Percentiles rank a stretch among this genome's conserved stretches.
Conservation (phyloP, 2,888 invertebrate genomes). For the Nomada fucata region DNA sequence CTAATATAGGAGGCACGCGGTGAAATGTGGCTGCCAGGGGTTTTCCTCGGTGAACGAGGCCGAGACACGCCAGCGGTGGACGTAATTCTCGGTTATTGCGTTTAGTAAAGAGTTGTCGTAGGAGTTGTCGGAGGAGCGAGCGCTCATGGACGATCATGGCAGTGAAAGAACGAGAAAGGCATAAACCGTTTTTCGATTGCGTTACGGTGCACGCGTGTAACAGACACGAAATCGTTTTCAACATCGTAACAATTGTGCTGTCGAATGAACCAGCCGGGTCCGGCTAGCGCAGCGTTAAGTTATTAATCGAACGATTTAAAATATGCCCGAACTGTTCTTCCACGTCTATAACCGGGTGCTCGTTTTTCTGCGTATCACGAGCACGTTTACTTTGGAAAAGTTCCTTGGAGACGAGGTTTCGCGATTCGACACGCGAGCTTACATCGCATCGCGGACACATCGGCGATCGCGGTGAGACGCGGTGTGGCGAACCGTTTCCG, state of each 20-base stretch:
- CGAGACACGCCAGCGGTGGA: constrained; percentile 4
- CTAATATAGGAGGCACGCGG: neutral
- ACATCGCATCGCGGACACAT: neutral
- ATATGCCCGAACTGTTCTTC: constrained; percentile 15
- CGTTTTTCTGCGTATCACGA: neutral
- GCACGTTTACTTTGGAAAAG: neutral
- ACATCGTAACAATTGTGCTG: constrained; percentile 40
- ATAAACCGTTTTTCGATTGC: constrained; percentile 19
- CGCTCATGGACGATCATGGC: neutral
- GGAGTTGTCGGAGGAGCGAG: constrained; percentile 1
- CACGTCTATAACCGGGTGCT: neutral
- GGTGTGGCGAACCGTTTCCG: neutral
- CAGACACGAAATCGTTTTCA: constrained; percentile 41
- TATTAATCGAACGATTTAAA: neutral
- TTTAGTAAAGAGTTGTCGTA: neutral
- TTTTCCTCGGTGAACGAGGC: constrained; percentile 4
- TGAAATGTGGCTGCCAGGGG: neutral
- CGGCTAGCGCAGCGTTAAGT: too few relatives aligned
- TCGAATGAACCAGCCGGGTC: constrained; percentile 35
- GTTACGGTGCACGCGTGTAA: constrained; percentile 21
- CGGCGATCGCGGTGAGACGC: neutral
- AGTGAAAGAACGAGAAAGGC: neutral
- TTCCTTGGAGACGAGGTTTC: neutral
- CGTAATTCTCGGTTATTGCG: constrained; percentile 38
- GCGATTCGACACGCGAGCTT: neutral